A percentile compares a stretch with the other conserved stretches of the same genome.
Evolutionary conservation across 64 coral and sea anemone species (phyloP).

Genomic region (Montipora sp.): DNA sequence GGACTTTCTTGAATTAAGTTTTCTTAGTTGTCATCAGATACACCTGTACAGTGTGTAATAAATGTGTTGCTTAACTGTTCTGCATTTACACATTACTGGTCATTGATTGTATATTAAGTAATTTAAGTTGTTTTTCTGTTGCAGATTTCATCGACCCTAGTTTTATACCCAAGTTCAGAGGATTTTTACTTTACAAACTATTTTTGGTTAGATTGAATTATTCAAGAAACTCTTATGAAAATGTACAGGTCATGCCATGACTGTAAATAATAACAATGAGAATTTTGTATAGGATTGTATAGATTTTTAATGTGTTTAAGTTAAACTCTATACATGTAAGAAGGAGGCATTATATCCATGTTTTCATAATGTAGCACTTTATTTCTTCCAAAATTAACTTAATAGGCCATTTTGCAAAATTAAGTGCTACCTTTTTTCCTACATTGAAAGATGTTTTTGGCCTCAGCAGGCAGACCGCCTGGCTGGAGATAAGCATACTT

Average conservation of each 20-base stretch:
- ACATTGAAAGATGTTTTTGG: slow-evolving; percentile 7
- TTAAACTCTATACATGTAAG: neutral
- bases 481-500: too few species aligned
- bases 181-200: slow-evolving; percentile 44
- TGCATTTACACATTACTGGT: neutral
- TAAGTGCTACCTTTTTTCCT: neutral
- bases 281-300: slow-evolving; percentile 61
- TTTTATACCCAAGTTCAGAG: slow-evolving; percentile 51
- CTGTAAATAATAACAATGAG: slow-evolving; percentile 40
- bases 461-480: too few species aligned
- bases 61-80: neutral
- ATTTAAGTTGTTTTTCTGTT: slow-evolving; percentile 30
- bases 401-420: too few species aligned
- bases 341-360: neutral
- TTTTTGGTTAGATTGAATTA: slow-evolving; percentile 54
- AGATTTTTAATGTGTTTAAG: slow-evolving; percentile 23
- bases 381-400: neutral
- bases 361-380: neutral
- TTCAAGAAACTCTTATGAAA: slow-evolving; percentile 44
- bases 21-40: too few species aligned
- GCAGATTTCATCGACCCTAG: slow-evolving; percentile 91
- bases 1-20: too few species aligned
- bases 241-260: slow-evolving; percentile 43
- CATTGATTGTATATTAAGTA: neutral
- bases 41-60: too few species aligned